phyloP scores from a whole-genome alignment of 2,797 vertebrate species.

The Diplodus sargus region DNA sequence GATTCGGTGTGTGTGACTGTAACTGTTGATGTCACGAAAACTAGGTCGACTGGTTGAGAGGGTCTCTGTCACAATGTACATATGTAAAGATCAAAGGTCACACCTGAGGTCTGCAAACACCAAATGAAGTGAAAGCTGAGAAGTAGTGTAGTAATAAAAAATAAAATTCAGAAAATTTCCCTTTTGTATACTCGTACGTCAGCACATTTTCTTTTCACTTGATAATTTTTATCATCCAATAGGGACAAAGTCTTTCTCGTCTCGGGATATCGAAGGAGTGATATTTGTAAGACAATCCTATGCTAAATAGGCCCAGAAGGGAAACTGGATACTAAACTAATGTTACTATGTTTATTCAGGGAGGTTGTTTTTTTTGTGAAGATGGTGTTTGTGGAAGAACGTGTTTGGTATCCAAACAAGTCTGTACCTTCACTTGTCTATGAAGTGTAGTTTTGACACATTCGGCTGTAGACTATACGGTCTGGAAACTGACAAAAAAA shows the following conservation, averaged over 20 bases:
- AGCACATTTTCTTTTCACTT: not conserved
- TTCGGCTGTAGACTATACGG: not conserved
- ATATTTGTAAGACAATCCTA: not conserved
- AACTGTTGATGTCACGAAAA: not conserved
- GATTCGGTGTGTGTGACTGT: not conserved
- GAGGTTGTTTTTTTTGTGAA: not conserved
- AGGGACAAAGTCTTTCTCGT: not conserved
- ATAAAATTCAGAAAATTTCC: not conserved
- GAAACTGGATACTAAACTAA: not conserved
- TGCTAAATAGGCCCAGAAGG: not conserved
- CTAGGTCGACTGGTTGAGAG: not conserved
- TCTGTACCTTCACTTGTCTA: not conserved
- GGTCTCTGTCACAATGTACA: not conserved
- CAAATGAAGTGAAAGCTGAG: not conserved
- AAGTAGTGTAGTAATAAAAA: not conserved
- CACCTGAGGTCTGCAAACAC: not conserved
- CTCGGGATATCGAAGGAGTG: not conserved
- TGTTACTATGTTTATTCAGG: not conserved
- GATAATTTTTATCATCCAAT: not conserved
- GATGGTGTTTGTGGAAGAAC: not conserved
- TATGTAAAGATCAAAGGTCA: not conserved
- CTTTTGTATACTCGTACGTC: not conserved
- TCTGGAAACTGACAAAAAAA: not conserved
- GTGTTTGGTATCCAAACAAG: not conserved
- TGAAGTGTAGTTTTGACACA: not conserved